A percentile compares a stretch with the other conserved stretches of the same genome.
phyloP scores from a whole-genome alignment of 2,113 vertebrate species.

The Danio rerio region DNA sequence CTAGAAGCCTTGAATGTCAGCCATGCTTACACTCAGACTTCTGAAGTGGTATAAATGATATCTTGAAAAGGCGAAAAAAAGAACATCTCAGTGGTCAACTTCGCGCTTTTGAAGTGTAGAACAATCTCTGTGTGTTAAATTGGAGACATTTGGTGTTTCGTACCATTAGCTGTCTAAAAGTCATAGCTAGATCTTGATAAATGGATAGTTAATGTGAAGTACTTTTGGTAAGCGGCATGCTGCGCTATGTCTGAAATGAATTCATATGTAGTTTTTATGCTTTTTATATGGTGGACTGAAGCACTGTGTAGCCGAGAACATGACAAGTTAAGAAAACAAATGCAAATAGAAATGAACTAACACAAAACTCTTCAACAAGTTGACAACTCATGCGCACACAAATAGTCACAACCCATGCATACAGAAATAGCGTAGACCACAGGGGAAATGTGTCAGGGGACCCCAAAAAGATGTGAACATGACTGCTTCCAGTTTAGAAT shows the following conservation, averaged over 20 bases:
- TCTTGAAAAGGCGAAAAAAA: background rate
- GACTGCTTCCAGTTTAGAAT: too few species aligned
- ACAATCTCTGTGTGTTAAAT: background rate
- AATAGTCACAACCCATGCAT: too few species aligned
- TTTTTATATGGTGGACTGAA: too few species aligned
- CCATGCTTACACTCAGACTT: background rate
- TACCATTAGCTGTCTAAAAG: background rate
- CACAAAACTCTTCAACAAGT: too few species aligned
- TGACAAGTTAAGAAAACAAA: too few species aligned
- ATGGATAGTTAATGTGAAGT: constrained; percentile 1
- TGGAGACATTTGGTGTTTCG: constrained; percentile 7
- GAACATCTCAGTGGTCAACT: constrained; percentile 10
- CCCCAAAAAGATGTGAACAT: too few species aligned
- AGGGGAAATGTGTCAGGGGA: too few species aligned
- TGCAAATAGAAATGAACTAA: too few species aligned
- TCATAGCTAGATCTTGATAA: background rate
- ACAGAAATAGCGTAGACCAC: too few species aligned
- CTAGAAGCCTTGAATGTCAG: constrained; percentile 17
- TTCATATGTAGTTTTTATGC: background rate
- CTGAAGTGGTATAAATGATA: constrained; percentile 26
- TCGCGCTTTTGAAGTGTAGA: constrained; percentile 9
- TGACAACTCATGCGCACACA: too few species aligned
- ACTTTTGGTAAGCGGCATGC: background rate
- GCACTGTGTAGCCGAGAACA: too few species aligned
- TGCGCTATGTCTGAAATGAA: background rate